phyloP scores from a whole-genome alignment of 2,113 vertebrate species.

The Oryzias woworae region DNA sequence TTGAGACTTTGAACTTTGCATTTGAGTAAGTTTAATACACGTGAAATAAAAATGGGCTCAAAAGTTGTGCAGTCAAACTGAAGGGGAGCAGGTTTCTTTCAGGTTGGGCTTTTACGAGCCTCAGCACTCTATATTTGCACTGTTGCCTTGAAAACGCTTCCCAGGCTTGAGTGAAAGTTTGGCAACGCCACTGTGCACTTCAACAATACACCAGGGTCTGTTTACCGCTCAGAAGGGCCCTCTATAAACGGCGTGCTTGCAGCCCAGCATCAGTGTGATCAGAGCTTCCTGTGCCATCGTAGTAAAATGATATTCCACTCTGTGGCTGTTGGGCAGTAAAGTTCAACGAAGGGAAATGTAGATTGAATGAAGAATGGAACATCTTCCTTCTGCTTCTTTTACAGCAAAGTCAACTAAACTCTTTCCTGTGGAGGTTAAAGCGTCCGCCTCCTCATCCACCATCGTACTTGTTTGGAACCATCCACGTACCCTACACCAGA shows the following conservation, averaged over 20 bases:
- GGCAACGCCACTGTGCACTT: conserved; percentile 60
- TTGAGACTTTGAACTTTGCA: too few species aligned
- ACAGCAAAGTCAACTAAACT: conserved; percentile 94
- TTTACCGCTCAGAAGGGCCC: conserved; percentile 65
- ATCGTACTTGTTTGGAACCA: conserved; percentile 95
- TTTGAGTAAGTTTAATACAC: too few species aligned
- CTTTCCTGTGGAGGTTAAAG: conserved; percentile 92
- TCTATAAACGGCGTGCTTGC: conserved; percentile 55
- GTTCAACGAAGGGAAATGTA: too few species aligned
- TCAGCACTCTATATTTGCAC: conserved; percentile 60
- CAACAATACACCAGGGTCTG: conserved; percentile 69
- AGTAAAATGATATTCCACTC: conserved; percentile 40
- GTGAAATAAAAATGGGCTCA: neutral
- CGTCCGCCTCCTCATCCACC: conserved; percentile 86
- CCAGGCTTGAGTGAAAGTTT: conserved; percentile 52
- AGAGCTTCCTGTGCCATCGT: conserved; percentile 22
- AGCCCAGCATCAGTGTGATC: conserved; percentile 16
- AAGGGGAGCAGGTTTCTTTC: conserved; percentile 58
- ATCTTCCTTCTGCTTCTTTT: neutral
- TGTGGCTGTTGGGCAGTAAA: neutral
- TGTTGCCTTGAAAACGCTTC: conserved; percentile 58
- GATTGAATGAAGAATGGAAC: neutral
- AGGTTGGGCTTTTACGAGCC: conserved; percentile 66
- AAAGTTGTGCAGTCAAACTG: conserved; percentile 46
- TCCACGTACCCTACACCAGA: conserved; percentile 95